Base-by-base conservation (phyloP, 2,888 invertebrate genomes). In the Trissolcus japonicus region DNA sequence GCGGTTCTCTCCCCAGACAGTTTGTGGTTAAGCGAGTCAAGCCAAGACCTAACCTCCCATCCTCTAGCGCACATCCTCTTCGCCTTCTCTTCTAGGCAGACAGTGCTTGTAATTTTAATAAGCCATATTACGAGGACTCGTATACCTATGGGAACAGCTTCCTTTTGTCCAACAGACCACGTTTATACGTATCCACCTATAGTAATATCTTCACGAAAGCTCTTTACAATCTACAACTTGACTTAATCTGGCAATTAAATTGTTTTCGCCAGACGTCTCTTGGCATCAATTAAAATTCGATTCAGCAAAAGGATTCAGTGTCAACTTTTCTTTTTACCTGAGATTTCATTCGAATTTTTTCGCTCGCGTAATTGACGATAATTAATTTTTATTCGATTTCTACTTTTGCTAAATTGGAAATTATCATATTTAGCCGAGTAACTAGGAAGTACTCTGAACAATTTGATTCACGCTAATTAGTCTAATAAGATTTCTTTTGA, bases 21-120 rank as follows among this genome's bases (percentile, higher is more conserved):
- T 83, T 84, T 87, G 86, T 80, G 87, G 88, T 87, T 81, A 78
- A 67, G 75, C 79, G 80, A 75, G 75, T 75, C 75, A 75, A 80
- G 59, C 74, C 76, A 79, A 74, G 81, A 82, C 81, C 85, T 81
- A 82, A 79, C 84, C 79, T 80, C 75, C 67, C 63, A 63, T 76
- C 73, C 60, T 17, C 29, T 4, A 16, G 53, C 29, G 13, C 19
- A 25, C 56, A 55, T 46, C 56, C 56, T 41, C 65, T 60, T 69
- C 57, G 46, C 43, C 69, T 63, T 79, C 54, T 73, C 80, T 67
- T 67, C 41, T 60, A 43, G 48, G 53, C 66, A 66, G 66, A 66
- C 80, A 51, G 61, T 79, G 78, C 78, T 81, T 88, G 87, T 87
- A 88, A 88, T 88, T 88, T 88, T 88, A 88, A 88, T 88, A 88